Percentiles rank a stretch among this genome's conserved stretches.
Conservation (phyloP, 1,140 invertebrate species). For the Rhopalosiphum padi region DNA sequence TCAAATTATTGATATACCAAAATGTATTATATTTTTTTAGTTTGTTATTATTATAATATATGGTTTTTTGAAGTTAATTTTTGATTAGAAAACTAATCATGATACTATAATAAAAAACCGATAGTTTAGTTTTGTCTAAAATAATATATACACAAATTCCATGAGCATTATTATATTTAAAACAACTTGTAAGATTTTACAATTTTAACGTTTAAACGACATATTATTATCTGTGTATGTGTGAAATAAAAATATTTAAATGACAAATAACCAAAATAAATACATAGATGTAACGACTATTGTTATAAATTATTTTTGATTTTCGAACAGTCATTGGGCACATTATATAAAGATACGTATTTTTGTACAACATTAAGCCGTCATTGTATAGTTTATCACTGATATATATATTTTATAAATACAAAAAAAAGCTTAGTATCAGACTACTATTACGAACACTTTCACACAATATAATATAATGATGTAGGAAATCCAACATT, state of each 20-base stretch:
- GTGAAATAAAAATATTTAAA: background rate
- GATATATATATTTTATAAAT: constrained; percentile 1
- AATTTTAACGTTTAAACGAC: background rate
- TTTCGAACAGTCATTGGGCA: background rate
- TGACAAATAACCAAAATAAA: background rate
- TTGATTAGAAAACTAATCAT: background rate
- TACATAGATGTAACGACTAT: background rate
- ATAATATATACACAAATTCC: background rate
- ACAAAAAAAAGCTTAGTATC: constrained; percentile 1
- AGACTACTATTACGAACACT: background rate
- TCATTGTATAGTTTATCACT: background rate
- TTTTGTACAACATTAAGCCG: background rate
- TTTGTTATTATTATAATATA: background rate
- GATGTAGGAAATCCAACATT: background rate
- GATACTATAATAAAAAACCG: background rate
- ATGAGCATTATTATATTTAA: background rate
- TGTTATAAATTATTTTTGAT: background rate
- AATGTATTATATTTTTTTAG: background rate
- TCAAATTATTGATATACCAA: no score
- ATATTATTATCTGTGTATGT: background rate
- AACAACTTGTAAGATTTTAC: background rate
- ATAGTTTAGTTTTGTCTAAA: no score
- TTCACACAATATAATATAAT: background rate
- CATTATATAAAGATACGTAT: background rate
- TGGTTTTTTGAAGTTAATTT: background rate